A percentile compares a stretch with the other conserved stretches of the same genome.
Evolutionary conservation across 2,113 vertebrate genomes (phyloP).

Genomic region (Chionomys nivalis): DNA sequence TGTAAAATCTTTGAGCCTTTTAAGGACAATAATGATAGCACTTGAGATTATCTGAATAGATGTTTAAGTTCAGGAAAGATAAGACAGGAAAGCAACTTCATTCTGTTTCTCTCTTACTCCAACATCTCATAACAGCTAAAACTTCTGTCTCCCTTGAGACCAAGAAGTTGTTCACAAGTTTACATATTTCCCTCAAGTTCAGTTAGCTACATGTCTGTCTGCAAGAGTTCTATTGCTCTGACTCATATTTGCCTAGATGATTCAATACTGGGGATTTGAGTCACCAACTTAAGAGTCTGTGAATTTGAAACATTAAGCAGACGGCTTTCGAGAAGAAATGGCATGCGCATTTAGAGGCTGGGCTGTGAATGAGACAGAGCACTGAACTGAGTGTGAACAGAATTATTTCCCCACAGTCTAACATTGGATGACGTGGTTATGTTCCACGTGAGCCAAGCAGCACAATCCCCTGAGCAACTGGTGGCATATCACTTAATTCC

Average conservation of each 20-base stretch:
- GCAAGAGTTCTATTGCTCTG: slow-evolving; percentile 72
- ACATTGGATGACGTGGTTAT: slow-evolving; percentile 66
- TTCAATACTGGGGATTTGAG: slow-evolving; percentile 74
- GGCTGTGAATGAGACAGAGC: slow-evolving; percentile 75
- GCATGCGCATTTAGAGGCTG: slow-evolving; percentile 69
- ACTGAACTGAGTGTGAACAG: slow-evolving; percentile 57
- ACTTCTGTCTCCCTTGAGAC: slow-evolving; percentile 62
- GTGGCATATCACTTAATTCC: slow-evolving; percentile 4
- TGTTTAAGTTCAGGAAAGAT: background rate
- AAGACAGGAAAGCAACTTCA: background rate
- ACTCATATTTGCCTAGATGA: slow-evolving; percentile 70
- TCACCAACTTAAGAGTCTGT: slow-evolving; percentile 65
- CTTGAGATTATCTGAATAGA: background rate
- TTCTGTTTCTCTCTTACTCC: background rate
- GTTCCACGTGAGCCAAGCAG: slow-evolving; percentile 62
- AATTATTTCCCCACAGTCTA: slow-evolving; percentile 49
- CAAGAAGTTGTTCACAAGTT: slow-evolving; percentile 60
- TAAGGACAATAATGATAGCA: background rate
- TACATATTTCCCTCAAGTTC: slow-evolving; percentile 24
- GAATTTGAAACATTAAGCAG: slow-evolving; percentile 73
- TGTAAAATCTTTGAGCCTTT: background rate
- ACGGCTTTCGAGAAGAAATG: slow-evolving; percentile 69
- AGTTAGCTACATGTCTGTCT: slow-evolving; percentile 63
- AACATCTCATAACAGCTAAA: slow-evolving; percentile 26
- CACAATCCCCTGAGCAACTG: slow-evolving; percentile 1